These are phyloP conservation scores for Lichenostomus cassidix DNA, from an alignment of 2,113 vertebrate genomes.

Conservation along the genomic window DNA sequence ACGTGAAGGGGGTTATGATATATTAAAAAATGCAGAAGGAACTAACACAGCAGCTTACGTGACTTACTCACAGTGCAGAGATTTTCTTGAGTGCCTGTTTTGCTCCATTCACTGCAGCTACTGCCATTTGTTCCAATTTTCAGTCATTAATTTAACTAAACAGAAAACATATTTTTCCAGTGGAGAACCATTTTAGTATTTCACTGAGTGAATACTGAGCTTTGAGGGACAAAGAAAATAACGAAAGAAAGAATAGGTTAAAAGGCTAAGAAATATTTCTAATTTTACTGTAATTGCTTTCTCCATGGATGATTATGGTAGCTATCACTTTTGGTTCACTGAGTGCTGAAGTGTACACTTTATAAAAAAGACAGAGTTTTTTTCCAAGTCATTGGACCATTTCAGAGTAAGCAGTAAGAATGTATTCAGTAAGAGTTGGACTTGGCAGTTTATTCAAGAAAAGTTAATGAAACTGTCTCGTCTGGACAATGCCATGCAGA, in stretches of 20 bases:
- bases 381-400: slow-evolving; percentile 42
- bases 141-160: neutral
- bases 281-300: slow-evolving; percentile 40
- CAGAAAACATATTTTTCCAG: neutral
- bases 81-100: neutral
- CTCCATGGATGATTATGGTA: neutral
- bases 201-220: neutral
- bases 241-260: neutral
- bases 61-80: neutral
- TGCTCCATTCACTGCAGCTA: neutral
- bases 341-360: neutral
- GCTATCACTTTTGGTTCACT: slow-evolving; percentile 5
- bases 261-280: slow-evolving; percentile 10
- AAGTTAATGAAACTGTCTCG: slow-evolving; percentile 21
- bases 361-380: slow-evolving; percentile 31
- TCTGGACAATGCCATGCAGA: neutral
- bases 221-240: neutral
- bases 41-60: neutral
- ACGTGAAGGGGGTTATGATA: neutral
- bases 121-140: neutral
- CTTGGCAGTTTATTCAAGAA: neutral
- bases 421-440: neutral
- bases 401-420: slow-evolving; percentile 36
- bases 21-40: neutral
- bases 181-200: neutral